Conservation (phyloP, 2,888 invertebrate species). For the Epinotia demarniana region DNA sequence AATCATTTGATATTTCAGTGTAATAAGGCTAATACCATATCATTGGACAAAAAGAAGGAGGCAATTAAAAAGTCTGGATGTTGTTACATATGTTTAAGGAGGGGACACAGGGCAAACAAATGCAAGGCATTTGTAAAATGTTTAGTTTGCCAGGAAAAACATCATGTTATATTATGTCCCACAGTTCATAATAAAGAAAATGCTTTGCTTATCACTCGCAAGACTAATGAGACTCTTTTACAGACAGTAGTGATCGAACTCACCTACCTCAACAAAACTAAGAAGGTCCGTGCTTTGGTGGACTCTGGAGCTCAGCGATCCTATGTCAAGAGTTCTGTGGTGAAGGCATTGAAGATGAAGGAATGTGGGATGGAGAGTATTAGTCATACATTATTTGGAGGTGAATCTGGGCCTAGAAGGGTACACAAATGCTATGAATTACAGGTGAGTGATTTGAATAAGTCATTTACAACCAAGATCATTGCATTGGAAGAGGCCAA, state of each 20-base stretch:
- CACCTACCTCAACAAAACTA: background rate
- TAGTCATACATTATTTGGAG: background rate
- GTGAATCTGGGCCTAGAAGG: background rate
- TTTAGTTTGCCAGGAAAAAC: background rate
- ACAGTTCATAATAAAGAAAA: background rate
- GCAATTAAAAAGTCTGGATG: background rate
- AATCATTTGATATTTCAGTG: background rate
- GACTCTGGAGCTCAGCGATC: background rate
- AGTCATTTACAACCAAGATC: background rate
- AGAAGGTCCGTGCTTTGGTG: background rate
- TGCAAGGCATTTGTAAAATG: conserved; percentile 5
- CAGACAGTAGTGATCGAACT: background rate
- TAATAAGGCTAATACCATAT: background rate
- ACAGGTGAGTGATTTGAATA: background rate
- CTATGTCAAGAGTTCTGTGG: background rate
- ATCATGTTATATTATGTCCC: background rate
- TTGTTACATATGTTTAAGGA: background rate
- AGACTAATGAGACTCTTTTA: background rate
- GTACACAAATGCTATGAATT: background rate
- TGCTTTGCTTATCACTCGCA: background rate
- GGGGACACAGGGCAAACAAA: background rate
- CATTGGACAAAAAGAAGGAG: background rate
- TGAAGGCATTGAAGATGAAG: too few species aligned
- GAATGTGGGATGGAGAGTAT: too few species aligned
- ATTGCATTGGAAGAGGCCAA: background rate